A percentile compares a stretch with the other conserved stretches of the same genome.
phyloP scores from a whole-genome alignment of 2,797 vertebrate genomes.

The Melanotaenia maccullochi region DNA sequence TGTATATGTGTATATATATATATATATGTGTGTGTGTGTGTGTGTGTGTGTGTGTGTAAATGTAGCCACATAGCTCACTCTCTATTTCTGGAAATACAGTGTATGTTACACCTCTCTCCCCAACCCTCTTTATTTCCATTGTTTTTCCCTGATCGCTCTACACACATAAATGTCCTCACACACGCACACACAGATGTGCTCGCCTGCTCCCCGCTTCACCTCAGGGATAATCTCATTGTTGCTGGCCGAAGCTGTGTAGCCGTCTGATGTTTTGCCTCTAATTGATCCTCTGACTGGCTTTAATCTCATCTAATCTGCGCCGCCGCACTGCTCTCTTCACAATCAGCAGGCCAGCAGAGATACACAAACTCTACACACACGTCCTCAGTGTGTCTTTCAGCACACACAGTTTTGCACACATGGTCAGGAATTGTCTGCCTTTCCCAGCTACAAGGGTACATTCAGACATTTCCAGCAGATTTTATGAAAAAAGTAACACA shows the following conservation, averaged over 20 bases:
- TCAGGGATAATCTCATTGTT: conserved; percentile 82
- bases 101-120: conserved; percentile 15
- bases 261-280: conserved; percentile 85
- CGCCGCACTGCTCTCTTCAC: conserved; percentile 73
- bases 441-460: background rate
- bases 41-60: no score
- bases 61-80: background rate
- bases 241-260: conserved; percentile 74
- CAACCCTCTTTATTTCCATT: conserved; percentile 32
- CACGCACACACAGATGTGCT: conserved; percentile 46
- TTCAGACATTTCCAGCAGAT: background rate
- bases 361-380: conserved; percentile 27
- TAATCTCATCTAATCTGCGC: conserved; percentile 88
- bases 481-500: no score
- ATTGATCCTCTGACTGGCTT: conserved; percentile 85
- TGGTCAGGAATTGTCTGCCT: conserved; percentile 9
- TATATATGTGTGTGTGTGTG: no score
- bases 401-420: conserved; percentile 7
- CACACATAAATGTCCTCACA: conserved; percentile 14
- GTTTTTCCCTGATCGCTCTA: conserved; percentile 10
- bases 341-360: conserved; percentile 68
- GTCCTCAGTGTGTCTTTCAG: conserved; percentile 34
- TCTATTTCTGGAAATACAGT: conserved; percentile 18
- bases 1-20: no score
- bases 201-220: conserved; percentile 65